A percentile compares a stretch with the other conserved stretches of the same genome.
Evolutionary conservation across 2,888 invertebrate species (phyloP).

Genomic region (Aporophyla nigra): DNA sequence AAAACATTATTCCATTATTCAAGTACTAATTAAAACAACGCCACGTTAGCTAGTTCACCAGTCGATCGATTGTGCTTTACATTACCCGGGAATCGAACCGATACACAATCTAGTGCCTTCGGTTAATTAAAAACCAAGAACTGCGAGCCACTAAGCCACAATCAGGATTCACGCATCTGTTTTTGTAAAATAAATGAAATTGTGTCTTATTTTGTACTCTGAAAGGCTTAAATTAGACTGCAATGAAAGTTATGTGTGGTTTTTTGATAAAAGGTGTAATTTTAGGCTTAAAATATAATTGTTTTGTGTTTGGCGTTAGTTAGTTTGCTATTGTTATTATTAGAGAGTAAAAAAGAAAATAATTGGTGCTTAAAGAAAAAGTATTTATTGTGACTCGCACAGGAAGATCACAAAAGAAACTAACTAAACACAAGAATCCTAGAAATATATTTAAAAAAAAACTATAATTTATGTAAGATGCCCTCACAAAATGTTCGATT

Average conservation of each 20-base stretch:
- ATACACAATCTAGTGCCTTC: conserved; percentile 62
- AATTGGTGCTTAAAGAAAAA: background rate
- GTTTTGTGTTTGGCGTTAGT: conserved; percentile 23
- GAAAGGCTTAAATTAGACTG: conserved; percentile 22
- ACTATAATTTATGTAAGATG: no score
- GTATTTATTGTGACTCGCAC: no score
- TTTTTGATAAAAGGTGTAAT: conserved; percentile 28
- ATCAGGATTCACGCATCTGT: conserved; percentile 50
- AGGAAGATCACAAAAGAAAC: no score
- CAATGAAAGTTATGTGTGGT: background rate
- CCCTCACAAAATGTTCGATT: no score
- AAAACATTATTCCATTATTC: conserved; percentile 63
- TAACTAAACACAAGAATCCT: background rate
- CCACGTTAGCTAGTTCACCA: conserved; percentile 44
- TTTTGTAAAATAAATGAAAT: conserved; percentile 2
- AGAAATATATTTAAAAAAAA: no score
- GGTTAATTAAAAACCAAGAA: conserved; percentile 67
- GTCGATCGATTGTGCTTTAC: conserved; percentile 63
- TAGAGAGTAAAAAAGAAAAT: background rate
- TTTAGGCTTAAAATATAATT: conserved; percentile 29
- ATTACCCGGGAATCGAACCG: conserved; percentile 63
- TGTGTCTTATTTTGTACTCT: accelerated
- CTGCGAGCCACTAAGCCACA: conserved; percentile 43
- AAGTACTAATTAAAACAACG: conserved; percentile 67
- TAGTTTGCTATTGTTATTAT: conserved; percentile 18